phyloP scores from a whole-genome alignment of 2,113 vertebrate species.

The Erythrocercus mccallii region DNA sequence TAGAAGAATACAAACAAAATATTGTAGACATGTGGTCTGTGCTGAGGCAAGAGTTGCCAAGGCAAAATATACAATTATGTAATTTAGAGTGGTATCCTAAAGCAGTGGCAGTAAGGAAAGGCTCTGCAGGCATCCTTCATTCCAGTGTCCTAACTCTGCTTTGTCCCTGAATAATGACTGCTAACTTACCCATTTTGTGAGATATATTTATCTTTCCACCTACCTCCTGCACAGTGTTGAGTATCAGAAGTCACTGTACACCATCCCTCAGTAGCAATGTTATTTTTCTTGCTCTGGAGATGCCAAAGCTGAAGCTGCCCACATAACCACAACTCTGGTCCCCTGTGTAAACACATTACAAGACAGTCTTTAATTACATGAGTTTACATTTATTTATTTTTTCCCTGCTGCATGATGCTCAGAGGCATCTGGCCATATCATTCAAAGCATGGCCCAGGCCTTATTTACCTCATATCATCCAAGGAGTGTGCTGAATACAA shows the following conservation, averaged over 20 bases:
- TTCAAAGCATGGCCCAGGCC: background rate
- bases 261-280: background rate
- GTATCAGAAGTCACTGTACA: constrained; percentile 31
- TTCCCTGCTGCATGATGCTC: background rate
- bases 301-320: constrained; percentile 1
- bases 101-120: background rate
- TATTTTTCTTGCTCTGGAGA: constrained; percentile 51
- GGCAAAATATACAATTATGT: background rate
- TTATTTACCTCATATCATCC: constrained; percentile 3
- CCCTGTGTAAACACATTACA: constrained; percentile 36
- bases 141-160: background rate
- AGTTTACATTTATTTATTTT: background rate
- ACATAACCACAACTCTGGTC: constrained; percentile 13
- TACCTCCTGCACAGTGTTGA: background rate
- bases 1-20: constrained; percentile 35
- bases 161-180: constrained; percentile 32
- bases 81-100: constrained; percentile 23
- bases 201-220: constrained; percentile 39
- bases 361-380: constrained; percentile 49
- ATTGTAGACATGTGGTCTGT: background rate
- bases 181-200: background rate
- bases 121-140: background rate
- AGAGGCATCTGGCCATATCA: constrained; percentile 13
- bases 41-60: background rate
- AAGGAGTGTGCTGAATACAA: background rate